Conservation (phyloP, 2,113 vertebrate genomes). For the Orthonyx spaldingii region DNA sequence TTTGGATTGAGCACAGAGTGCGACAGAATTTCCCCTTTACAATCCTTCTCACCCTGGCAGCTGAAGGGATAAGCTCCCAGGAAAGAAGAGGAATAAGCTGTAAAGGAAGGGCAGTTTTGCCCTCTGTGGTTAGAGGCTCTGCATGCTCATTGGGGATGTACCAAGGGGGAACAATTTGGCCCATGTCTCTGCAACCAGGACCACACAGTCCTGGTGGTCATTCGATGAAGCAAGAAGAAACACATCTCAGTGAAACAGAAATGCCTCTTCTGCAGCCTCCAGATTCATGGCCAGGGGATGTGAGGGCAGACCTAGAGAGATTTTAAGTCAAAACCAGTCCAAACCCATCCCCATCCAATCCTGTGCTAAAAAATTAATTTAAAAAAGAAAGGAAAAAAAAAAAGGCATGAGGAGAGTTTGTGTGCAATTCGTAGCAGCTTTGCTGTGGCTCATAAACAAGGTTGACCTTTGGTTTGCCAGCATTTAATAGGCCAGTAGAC, state of each 20-base stretch:
- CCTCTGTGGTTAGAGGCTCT: fast-evolving
- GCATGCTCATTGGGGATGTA: fast-evolving
- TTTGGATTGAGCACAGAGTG: neutral
- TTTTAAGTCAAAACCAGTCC: neutral
- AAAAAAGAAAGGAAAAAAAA: neutral
- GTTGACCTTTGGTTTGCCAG: constrained; percentile 38
- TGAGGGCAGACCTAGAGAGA: fast-evolving
- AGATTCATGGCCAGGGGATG: fast-evolving
- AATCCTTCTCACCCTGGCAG: neutral
- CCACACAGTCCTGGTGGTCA: fast-evolving
- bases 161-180: neutral
- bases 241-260: neutral
- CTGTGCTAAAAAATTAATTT: neutral
- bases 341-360: neutral
- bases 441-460: neutral
- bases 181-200: neutral
- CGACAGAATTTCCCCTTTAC: neutral
- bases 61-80: neutral
- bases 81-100: neutral
- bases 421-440: neutral
- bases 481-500: constrained; percentile 35
- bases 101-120: neutral
- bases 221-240: fast-evolving
- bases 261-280: neutral
- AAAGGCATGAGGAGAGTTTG: neutral